These are phyloP conservation scores for Melanostoma mellinum DNA, from an alignment of 2,888 invertebrate genomes.

Conservation along the genomic window DNA sequence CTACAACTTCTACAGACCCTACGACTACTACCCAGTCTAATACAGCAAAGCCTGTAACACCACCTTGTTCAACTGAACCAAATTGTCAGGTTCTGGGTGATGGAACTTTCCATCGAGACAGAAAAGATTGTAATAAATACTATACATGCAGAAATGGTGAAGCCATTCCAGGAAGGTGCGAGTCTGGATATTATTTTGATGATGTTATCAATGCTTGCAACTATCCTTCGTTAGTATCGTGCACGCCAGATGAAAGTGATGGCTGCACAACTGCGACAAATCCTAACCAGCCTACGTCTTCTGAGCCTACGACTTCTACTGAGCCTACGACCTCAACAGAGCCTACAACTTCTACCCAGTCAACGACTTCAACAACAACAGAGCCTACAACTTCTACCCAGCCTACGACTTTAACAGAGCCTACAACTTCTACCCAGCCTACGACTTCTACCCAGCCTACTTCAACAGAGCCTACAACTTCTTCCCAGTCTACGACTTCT, in stretches of 20 bases:
- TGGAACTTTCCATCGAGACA: conserved; percentile 7
- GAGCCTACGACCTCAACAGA: neutral
- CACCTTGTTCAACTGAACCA: neutral
- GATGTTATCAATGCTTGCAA: conserved; percentile 7
- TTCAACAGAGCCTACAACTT: neutral
- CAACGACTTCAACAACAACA: neutral
- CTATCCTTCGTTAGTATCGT: neutral
- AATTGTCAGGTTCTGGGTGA: neutral
- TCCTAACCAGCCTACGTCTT: neutral
- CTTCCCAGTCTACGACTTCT: no score
- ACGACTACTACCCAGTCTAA: neutral
- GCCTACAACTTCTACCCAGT: conserved; percentile 1
- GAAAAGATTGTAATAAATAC: conserved; percentile 29
- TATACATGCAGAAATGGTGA: conserved; percentile 20
- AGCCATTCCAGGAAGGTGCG: conserved; percentile 10
- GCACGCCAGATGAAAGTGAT: neutral
- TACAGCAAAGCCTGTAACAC: neutral
- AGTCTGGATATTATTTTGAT: conserved; percentile 20
- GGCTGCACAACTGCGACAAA: neutral
- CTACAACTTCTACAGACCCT: neutral
- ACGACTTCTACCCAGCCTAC: neutral
- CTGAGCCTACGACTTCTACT: conserved; percentile 14
- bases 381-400: conserved; percentile 11
- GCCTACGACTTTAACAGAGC: neutral
- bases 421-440: neutral